These are phyloP conservation scores for Drosophila niveifrons DNA, from an alignment of 2,888 invertebrate genomes.

Conservation along the genomic window DNA sequence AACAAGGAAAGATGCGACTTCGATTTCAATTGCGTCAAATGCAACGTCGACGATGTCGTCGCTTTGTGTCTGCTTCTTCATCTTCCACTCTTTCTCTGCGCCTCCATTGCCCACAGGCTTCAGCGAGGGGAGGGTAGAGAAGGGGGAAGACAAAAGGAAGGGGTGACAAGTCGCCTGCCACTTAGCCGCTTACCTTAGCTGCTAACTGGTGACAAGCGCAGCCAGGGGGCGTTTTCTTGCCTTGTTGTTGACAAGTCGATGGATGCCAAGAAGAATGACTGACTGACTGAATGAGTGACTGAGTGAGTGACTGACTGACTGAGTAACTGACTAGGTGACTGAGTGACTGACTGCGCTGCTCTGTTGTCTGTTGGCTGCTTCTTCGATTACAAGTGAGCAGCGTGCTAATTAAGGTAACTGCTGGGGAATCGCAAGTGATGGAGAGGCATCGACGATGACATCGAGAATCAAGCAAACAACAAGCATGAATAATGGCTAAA, in stretches of 20 bases:
- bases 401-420: constrained; percentile 48
- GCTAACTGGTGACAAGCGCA: constrained; percentile 45
- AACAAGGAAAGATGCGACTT: constrained; percentile 62
- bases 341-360: background rate
- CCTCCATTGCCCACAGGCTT: too few relatives aligned
- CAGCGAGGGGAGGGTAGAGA: background rate
- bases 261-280: constrained; percentile 31
- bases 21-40: constrained; percentile 72
- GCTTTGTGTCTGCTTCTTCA: background rate
- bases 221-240: constrained; percentile 11
- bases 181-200: constrained; percentile 61
- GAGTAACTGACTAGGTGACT: too few relatives aligned
- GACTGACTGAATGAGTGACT: constrained; percentile 3
- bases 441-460: constrained; percentile 3
- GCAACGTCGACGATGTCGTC: constrained; percentile 55
- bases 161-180: constrained; percentile 27
- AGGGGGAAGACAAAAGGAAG: constrained; percentile 9
- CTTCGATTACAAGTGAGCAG: constrained; percentile 26
- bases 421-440: constrained; percentile 3
- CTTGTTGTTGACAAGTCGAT: constrained; percentile 35
- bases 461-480: constrained; percentile 14
- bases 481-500: constrained; percentile 1
- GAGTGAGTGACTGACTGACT: too few relatives aligned
- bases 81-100: too few relatives aligned
- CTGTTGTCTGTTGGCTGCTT: background rate